Evolutionary conservation across 2,888 invertebrate genomes (phyloP), one percentile per base, ranked within the genome.

Genomic region (Drosophila austrosaltans): DNA sequence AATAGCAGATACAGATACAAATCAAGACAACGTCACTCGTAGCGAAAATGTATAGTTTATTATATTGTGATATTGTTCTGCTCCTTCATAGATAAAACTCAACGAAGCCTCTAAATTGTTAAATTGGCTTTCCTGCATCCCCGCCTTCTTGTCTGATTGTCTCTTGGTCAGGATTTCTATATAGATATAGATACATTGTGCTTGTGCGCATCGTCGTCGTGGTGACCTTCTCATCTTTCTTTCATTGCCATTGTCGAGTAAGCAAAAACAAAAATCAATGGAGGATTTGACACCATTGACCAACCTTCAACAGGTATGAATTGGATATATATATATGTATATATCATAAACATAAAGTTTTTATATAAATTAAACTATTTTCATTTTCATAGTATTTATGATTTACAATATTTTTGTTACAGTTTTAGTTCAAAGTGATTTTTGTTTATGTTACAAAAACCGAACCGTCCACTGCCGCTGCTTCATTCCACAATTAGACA

Each of bases 201-300:
- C 61, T 73, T 63, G 66, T 62, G 44, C 66, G 53, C 48, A 48
- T 72, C 53, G 8, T 53, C 63, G 66, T 40, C 65, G 68, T 67
- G 63, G 88, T 79, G 84, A 87, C 89, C 85, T 85, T 88, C 75
- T 73, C 58, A 75, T 73, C 25, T 39, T 39, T 48, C 42, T 66
- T 79, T 83, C 87, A 82, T 76, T 86, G 81, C 66, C 87, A 87
- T 61, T 78, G 76, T 64, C 74, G 48, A 68, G 62, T 58, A 72
- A 65, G 63, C 60, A 64, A 36, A 65, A 67, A 69, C 74, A 75
- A 81, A 84, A 89, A 87, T 88, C 89, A 74, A 90, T 90, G 90
- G 90, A 90, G 76, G 90, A 90, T 77, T 71, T 86, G 60, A 90
- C 89, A 42, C 87, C 90, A 40, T 78, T 90, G 67, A 81, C 84